These are phyloP conservation scores for Diogma glabrata DNA, from an alignment of 2,888 invertebrate species.

Conservation along the genomic window DNA sequence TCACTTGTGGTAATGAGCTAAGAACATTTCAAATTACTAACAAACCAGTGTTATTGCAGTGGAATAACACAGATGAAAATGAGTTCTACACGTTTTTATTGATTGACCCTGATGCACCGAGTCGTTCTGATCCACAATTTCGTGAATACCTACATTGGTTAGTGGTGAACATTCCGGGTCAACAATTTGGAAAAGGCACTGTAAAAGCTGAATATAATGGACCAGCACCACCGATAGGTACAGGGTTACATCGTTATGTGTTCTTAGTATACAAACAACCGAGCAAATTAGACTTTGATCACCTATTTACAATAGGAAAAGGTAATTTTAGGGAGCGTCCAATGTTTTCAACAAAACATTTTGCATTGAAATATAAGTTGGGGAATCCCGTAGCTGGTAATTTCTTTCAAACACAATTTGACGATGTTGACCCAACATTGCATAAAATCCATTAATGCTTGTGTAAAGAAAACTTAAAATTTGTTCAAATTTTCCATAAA, in stretches of 20 bases:
- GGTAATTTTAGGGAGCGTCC: conserved; percentile 44
- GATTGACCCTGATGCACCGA: conserved; percentile 70
- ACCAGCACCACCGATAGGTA: conserved; percentile 48
- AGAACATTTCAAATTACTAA: conserved; percentile 69
- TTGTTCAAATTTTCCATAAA: too few species aligned
- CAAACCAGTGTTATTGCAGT: too few species aligned
- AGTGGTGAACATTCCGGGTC: conserved; percentile 49
- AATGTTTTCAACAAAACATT: conserved; percentile 53
- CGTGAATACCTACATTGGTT: conserved; percentile 56
- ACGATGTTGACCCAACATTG: conserved; percentile 76
- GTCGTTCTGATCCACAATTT: conserved; percentile 43
- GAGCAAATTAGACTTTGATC: conserved; percentile 37
- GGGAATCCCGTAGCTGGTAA: conserved; percentile 78
- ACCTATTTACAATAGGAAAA: conserved; percentile 37
- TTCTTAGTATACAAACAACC: conserved; percentile 57
- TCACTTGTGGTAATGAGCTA: conserved; percentile 63
- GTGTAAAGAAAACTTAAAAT: too few species aligned
- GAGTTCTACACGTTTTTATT: conserved; percentile 64
- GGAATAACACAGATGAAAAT: conserved; percentile 37
- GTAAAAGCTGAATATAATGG: conserved; percentile 45
- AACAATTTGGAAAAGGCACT: conserved; percentile 42
- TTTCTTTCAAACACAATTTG: conserved; percentile 76
- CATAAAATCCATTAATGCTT: too few species aligned
- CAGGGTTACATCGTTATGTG: conserved; percentile 56
- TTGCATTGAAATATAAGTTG: conserved; percentile 70